Conservation (phyloP, 1,140 invertebrate genomes). For the Drosophila lini region DNA sequence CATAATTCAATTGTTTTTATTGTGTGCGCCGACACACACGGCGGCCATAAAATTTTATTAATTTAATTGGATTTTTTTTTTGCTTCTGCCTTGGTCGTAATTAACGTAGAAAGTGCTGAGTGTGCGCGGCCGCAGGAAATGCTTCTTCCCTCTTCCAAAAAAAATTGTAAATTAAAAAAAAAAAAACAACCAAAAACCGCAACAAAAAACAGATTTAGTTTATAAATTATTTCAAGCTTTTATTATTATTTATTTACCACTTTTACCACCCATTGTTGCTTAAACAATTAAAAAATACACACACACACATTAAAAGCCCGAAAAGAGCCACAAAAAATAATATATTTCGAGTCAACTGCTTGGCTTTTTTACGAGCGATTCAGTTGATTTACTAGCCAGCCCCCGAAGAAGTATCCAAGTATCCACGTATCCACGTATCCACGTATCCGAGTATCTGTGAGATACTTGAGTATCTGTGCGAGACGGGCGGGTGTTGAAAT, state of each 20-base stretch:
- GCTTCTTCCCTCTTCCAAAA: slow-evolving; percentile 39
- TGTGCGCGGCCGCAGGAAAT: slow-evolving; percentile 59
- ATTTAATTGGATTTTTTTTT: slow-evolving; percentile 76
- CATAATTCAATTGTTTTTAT: slow-evolving; percentile 81
- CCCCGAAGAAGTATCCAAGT: slow-evolving; percentile 48
- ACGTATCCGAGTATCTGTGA: slow-evolving; percentile 19
- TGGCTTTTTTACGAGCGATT: slow-evolving; percentile 77
- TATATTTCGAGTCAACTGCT: slow-evolving; percentile 64
- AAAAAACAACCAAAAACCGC: slow-evolving; percentile 9
- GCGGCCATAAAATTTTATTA: slow-evolving; percentile 71
- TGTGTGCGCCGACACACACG: slow-evolving; percentile 49
- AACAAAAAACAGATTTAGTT: slow-evolving; percentile 55
- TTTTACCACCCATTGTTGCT: slow-evolving; percentile 83
- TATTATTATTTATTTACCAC: slow-evolving; percentile 79
- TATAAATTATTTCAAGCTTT: slow-evolving; percentile 67
- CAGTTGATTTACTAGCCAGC: slow-evolving; percentile 79
- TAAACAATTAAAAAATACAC: slow-evolving; percentile 76
- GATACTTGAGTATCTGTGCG: slow-evolving; percentile 50
- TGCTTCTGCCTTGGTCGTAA: slow-evolving; percentile 36
- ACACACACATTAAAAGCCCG: slow-evolving; percentile 28
- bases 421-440: slow-evolving; percentile 3
- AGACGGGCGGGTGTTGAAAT: slow-evolving; percentile 76
- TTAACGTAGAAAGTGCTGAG: slow-evolving; percentile 66
- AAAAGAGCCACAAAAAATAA: slow-evolving; percentile 51
- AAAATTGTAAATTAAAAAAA: not conserved